phyloP scores from a whole-genome alignment of 2,888 invertebrate species.

The Ichneumoninae sp. region DNA sequence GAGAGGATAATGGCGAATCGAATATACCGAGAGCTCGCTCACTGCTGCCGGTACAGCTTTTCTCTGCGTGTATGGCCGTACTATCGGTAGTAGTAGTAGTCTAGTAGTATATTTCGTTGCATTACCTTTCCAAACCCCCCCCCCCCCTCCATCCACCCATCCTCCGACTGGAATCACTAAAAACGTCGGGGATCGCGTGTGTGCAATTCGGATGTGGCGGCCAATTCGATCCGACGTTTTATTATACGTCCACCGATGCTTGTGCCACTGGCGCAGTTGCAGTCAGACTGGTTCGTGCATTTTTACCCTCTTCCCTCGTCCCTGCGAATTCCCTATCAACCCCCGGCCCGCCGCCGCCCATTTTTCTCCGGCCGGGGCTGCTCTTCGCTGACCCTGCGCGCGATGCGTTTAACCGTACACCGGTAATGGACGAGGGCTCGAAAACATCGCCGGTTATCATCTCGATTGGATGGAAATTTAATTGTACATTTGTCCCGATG shows the following conservation, averaged over 20 bases:
- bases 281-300: conserved; percentile 10
- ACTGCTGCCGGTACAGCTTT: conserved; percentile 22
- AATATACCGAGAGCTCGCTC: conserved; percentile 42
- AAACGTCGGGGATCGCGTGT: conserved; percentile 44
- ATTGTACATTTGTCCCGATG: conserved; percentile 34
- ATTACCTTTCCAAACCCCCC: not conserved
- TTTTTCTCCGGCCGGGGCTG: not conserved
- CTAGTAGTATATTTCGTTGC: conserved; percentile 25
- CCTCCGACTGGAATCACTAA: conserved; percentile 34
- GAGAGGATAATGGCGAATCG: conserved; percentile 49
- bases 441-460: conserved; percentile 35
- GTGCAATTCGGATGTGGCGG: conserved; percentile 44
- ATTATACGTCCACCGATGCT: conserved; percentile 29
- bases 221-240: conserved; percentile 49
- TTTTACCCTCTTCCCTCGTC: conserved; percentile 1
- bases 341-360: not conserved
- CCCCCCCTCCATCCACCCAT: not conserved
- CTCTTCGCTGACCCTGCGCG: conserved; percentile 17
- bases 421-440: conserved; percentile 30
- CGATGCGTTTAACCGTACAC: conserved; percentile 34
- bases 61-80: not conserved
- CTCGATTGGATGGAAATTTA: conserved; percentile 49
- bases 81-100: conserved; percentile 26
- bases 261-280: conserved; percentile 4
- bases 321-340: not conserved